phyloP scores from a whole-genome alignment of 2,888 invertebrate species.

The Andrena marginata region DNA sequence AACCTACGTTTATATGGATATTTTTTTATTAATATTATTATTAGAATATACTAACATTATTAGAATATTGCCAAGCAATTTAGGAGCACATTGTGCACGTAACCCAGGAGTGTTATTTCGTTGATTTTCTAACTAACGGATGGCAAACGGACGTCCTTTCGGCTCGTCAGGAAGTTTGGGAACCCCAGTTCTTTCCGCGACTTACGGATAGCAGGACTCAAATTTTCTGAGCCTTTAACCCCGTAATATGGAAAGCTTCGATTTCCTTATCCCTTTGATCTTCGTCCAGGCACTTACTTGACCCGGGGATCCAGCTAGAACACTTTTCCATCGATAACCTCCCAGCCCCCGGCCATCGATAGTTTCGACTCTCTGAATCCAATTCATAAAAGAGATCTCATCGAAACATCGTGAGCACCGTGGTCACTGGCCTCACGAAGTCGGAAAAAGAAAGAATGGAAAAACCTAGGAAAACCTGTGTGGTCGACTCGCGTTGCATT shows the following conservation, averaged over 20 bases:
- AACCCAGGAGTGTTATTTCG: neutral
- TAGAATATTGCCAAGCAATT: no score
- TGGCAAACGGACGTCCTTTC: constrained; percentile 2
- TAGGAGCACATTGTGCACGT: neutral
- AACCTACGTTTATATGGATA: no score
- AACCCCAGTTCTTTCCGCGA: constrained; percentile 28
- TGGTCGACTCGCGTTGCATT: neutral
- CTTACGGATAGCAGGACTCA: constrained; percentile 42
- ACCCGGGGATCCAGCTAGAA: constrained; percentile 59
- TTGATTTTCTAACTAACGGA: neutral
- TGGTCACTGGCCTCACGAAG: constrained; percentile 24
- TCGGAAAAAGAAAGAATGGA: constrained; percentile 20
- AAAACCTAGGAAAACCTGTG: neutral
- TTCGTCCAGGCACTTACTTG: constrained; percentile 71
- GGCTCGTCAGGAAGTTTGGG: constrained; percentile 30
- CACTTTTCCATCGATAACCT: constrained; percentile 66
- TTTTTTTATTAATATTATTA: no score
- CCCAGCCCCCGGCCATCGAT: constrained; percentile 37
- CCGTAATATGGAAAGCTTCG: constrained; percentile 56
- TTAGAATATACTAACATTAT: no score
- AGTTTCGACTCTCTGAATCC: constrained; percentile 35
- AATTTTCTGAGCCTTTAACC: constrained; percentile 70
- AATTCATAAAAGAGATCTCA: constrained; percentile 49
- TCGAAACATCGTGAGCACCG: constrained; percentile 11
- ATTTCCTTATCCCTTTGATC: constrained; percentile 74